Base-by-base conservation (phyloP, 2,113 vertebrate species). In the Mixornis gularis region DNA sequence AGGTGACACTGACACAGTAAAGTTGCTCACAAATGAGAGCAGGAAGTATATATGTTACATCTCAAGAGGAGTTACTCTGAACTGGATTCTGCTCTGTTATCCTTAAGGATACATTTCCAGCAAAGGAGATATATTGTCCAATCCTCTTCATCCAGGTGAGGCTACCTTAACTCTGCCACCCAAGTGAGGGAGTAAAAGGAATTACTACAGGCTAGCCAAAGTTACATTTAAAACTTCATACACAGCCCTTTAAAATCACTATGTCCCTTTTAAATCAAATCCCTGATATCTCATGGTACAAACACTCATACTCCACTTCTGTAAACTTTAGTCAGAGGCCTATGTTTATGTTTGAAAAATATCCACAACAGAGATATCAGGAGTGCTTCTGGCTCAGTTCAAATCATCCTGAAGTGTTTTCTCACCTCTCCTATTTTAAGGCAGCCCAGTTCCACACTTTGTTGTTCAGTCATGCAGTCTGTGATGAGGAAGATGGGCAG, bases 401-500 rank as follows among this genome's bases (percentile, higher is more conserved):
- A 90, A 49, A 63, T 62, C 13, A 80, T 16, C 46, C 9, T 32
- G n/a, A 53, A n/a, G 21, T 63, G 60, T 51, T 18, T 64, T 85
- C 30, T 73, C 5, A 4, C 21, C 20, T 53, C 12, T 46, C 16
- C 29, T 24, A 11, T 69, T 79, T 89, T 72, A 76, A 71, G 22
- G 25, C 17, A 63, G 17, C 21, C 30, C 21, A 74, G 30, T 60
- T 66, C n/a, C 41, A 17, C 3, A 10, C 5, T 27, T 19, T 19
- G 6, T 66, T 13, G 4, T 32, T 82, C 49, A 44, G 20, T 59
- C 5, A 0, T 12, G 41, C 4, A 1, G 34, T 59, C 3, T 3
- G 1, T 60, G 11, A 56, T 0, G 3, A 76, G n/a, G 41, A 81
- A 81, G 58, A 64, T 0, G 4, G 13, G 40, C 9, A 85, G 19